Base-by-base conservation (phyloP, 2,888 invertebrate species). In the Metalampra italica region DNA sequence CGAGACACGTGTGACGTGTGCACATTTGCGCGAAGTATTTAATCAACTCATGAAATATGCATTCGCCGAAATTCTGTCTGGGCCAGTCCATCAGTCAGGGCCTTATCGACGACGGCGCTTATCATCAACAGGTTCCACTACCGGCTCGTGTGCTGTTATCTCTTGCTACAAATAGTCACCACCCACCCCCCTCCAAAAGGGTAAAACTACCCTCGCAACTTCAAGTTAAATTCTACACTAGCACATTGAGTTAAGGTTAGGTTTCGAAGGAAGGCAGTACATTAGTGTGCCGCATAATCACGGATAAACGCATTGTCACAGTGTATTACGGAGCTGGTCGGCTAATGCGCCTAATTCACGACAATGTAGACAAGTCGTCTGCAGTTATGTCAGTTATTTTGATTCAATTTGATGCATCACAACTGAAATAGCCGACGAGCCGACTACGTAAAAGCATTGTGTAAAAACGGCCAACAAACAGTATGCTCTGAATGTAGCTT, bases 1-100 rank as follows among this genome's bases (percentile, higher is more conserved):
- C n/a, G n/a, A n/a, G n/a, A n/a, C n/a, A n/a, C n/a, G n/a, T n/a
- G n/a, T n/a, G n/a, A 15, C 7, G 47, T 37, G 45, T 30, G 41
- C 52, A 52, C 57, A 58, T 58, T 68, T 73, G 81, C 80, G 82
- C 76, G 78, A 88, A 86, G 85, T 88, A 88, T 88, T 88, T 87
- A 86, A 86, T 86, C 86, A 85, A 83, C 80, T 87, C 87, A 87
- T 86, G 86, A 83, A 87, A 85, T 85, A 87, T 87, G 82, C 84
- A 87, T 87, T 86, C 75, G 76, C 87, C 86, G 79, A 87, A 87
- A 85, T 86, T 84, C 83, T 70, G 80, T 72, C 75, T 75, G 71
- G 69, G 76, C 78, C 78, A 81, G 81, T 86, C 85, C 85, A 82
- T 87, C 87, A 87, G 81, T 62, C 60, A 68, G 68, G 69, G 78